Evolutionary conservation across 2,888 invertebrate species (phyloP), one percentile per base, ranked within the genome.

Genomic region (Scaptomyza cyrtandrae): DNA sequence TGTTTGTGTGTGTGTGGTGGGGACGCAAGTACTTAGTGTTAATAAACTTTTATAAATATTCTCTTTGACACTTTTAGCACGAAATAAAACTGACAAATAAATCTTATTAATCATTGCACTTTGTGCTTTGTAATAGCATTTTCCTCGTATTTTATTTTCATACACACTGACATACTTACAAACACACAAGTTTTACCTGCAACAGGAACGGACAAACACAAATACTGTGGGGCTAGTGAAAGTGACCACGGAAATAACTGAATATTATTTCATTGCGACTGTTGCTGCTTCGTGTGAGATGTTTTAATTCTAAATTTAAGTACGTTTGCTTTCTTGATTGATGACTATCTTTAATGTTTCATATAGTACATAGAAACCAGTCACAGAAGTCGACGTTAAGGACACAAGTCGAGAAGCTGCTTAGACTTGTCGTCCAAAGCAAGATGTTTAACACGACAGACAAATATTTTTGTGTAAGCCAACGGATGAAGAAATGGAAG

Each of bases 1-100:
- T 62, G 52, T 35, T 19, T 44, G 41, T 41, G 31, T 54, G 43
- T 61, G 60, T 62, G 53, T 35, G 43, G 66, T 55, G 61, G 66
- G 73, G 60, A 60, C 54, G 45, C 39, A 71, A 88, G 83, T 84
- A 88, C 83, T 84, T 84, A 86, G 86, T 86, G 84, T 86, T 85
- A 88, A 85, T 85, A 88, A 85, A 85, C 85, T 85, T 85, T 85
- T 85, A 79, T 88, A 88, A 86, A 86, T 86, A 86, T 88, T 87
- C 89, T 85, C 85, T 88, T 86, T 88, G 85, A 86, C 85, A 88
- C 85, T 86, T 86, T 86, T 87, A 86, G 85, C 89, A 86, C 87
- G 80, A 84, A 84, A 86, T 86, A 86, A 86, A 86, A 86, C 82
- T 86, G 89, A 86, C 85, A 86, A 85, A 88, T 86, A 86, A 86